These are phyloP conservation scores for Triplophysa tibetana DNA, from an alignment of 2,113 vertebrate genomes.

Conservation along the genomic window DNA sequence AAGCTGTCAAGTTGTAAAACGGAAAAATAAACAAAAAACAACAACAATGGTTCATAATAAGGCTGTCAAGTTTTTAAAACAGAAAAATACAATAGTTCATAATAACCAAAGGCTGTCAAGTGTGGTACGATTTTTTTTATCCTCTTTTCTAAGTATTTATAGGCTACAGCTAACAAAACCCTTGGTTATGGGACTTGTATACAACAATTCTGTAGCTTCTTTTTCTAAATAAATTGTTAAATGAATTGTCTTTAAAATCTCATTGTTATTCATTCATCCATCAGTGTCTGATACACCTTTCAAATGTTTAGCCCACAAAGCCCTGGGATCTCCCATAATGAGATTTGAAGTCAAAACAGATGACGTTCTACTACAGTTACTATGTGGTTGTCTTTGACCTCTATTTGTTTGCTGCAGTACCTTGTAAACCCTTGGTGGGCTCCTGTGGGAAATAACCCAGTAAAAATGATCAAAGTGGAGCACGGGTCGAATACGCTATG, in stretches of 20 bases:
- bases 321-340: background rate
- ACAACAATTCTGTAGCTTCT: no score
- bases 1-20: no score
- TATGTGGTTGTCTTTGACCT: conserved; percentile 60
- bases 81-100: no score
- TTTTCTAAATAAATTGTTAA: no score
- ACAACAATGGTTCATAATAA: no score
- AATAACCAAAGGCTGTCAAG: no score
- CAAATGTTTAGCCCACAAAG: background rate
- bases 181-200: no score
- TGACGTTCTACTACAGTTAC: conserved; percentile 31
- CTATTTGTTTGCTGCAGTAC: conserved; percentile 59
- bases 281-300: background rate
- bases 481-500: conserved; percentile 53
- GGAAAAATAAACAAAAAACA: no score
- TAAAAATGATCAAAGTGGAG: conserved; percentile 46
- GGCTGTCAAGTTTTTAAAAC: no score
- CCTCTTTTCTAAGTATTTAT: no score
- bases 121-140: no score
- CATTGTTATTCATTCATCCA: background rate
- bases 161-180: no score
- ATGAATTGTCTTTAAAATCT: background rate
- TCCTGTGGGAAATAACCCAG: conserved; percentile 58
- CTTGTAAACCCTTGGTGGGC: conserved; percentile 23
- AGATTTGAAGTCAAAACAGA: conserved; percentile 49